phyloP scores from a whole-genome alignment of 35 echinoderm and acorn worm genomes.

The Apostichopus californicus region DNA sequence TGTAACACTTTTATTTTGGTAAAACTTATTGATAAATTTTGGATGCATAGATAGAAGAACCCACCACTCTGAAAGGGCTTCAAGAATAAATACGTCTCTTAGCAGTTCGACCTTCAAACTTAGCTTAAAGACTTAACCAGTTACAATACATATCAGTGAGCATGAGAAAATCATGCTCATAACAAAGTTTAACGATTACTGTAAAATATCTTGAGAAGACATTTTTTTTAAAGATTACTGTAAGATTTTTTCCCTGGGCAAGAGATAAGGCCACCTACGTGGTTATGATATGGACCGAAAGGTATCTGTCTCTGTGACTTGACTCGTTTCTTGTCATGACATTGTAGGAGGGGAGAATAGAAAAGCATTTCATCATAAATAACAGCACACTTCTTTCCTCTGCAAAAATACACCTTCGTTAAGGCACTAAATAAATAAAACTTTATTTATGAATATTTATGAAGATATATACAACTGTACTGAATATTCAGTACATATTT shows the following conservation, averaged over 20 bases:
- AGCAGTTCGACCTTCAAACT: no score
- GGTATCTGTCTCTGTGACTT: background rate
- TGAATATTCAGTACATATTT: constrained; percentile 40
- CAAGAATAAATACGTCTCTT: no score
- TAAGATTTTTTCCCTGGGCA: background rate
- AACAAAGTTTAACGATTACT: background rate
- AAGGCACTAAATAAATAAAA: constrained; percentile 37
- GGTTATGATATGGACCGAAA: background rate
- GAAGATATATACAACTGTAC: constrained; percentile 32
- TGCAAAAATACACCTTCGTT: background rate
- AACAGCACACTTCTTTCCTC: background rate
- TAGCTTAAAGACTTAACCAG: no score
- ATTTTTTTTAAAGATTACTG: background rate
- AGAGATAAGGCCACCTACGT: background rate
- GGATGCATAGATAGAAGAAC: no score
- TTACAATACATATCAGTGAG: background rate
- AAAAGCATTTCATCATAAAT: constrained; percentile 1
- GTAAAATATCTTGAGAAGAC: background rate
- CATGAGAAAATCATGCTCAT: background rate
- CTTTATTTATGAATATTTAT: constrained; percentile 24
- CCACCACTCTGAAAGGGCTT: no score
- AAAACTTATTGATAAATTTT: no score
- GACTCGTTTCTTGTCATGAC: background rate
- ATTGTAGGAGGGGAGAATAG: background rate
- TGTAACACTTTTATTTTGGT: no score